Conservation (phyloP, 92 coral and sea anemone genomes). For the Epizoanthus scotinus region DNA sequence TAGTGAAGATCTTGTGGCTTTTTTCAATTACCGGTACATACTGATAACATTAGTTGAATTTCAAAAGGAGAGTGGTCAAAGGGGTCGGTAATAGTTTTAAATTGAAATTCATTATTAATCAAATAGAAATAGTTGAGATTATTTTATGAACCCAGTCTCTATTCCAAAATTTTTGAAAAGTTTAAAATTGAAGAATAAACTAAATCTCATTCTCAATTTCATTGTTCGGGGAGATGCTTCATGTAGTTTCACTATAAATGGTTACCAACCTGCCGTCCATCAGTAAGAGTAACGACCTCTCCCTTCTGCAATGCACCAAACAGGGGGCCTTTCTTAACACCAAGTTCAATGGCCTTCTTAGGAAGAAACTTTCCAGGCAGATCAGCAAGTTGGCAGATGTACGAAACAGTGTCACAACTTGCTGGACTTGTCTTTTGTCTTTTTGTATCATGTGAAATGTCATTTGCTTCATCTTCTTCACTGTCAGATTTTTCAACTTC, state of each 20-base stretch:
- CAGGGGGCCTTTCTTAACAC: conserved; percentile 91
- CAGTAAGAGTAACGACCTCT: conserved; percentile 56
- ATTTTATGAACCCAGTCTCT: no score
- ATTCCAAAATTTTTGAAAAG: no score
- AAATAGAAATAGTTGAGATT: no score
- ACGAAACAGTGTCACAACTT: conserved; percentile 51
- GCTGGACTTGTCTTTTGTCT: conserved; percentile 48
- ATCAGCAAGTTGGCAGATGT: conserved; percentile 75
- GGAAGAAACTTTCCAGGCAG: conserved; percentile 88
- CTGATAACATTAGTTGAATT: no score
- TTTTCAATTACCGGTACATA: no score
- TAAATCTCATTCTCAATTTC: no score
- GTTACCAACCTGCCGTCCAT: conserved; percentile 79
- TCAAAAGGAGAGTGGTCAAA: no score
- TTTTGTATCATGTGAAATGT: conserved; percentile 41
- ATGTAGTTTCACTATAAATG: neutral
- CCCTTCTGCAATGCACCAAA: conserved; percentile 80
- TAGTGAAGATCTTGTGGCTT: no score
- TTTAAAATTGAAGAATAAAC: no score
- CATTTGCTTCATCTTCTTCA: neutral
- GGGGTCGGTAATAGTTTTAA: no score
- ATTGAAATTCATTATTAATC: no score
- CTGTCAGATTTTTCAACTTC: neutral
- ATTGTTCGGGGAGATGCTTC: no score
- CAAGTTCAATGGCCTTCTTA: conserved; percentile 80